Percentiles rank a stretch among this genome's conserved stretches.
Evolutionary conservation across 2,113 vertebrate species (phyloP).

Genomic region (Semnornis frantzii): DNA sequence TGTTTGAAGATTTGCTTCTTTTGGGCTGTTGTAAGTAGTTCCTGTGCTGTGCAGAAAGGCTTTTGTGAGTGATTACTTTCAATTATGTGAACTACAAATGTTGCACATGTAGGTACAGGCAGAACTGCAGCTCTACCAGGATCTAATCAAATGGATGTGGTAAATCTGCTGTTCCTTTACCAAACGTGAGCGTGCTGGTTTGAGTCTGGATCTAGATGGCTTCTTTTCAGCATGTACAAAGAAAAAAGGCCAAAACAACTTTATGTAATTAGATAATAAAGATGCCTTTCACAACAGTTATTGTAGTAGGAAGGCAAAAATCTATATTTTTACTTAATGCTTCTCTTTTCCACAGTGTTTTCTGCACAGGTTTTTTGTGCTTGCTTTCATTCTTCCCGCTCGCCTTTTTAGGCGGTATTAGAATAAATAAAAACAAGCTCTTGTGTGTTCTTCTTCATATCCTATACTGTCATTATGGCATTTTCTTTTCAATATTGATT

Average conservation of each 20-base stretch:
- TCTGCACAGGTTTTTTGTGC: background rate
- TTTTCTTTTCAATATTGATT: constrained; percentile 3
- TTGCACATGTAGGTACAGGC: background rate
- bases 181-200: background rate
- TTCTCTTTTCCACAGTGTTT: background rate
- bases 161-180: background rate
- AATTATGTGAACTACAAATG: background rate
- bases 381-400: background rate
- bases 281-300: background rate
- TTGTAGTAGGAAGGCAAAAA: background rate
- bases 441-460: background rate
- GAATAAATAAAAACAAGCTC: background rate
- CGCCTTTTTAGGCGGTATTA: background rate
- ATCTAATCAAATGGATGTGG: background rate
- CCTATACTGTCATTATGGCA: background rate
- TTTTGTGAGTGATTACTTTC: background rate
- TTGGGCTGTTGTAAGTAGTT: background rate
- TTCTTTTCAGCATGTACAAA: background rate
- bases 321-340: background rate
- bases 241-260: background rate
- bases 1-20: background rate
- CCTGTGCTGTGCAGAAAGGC: background rate
- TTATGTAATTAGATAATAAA: background rate
- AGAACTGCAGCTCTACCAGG: background rate
- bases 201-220: background rate